Evolutionary conservation across 2,888 invertebrate genomes (phyloP), one percentile per base, ranked within the genome.

Genomic region (Dorcus parallelipipedus): DNA sequence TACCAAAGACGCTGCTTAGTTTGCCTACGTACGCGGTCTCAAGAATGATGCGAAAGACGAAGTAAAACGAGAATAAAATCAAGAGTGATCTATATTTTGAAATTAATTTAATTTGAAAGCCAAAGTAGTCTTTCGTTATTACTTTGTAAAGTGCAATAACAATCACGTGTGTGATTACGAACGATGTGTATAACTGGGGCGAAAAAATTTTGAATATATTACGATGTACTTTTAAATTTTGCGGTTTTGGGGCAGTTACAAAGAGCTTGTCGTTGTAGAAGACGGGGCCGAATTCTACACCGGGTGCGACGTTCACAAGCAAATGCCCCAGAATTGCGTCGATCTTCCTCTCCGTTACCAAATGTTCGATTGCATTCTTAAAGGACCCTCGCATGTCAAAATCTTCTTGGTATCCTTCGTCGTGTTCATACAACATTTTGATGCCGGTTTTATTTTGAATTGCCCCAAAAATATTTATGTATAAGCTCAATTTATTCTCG

Each of bases 21-120:
- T 67, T 67, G 3, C 67, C 64, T 10, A 66, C 43, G 41, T 67
- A 69, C 2, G 64, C 59, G 3, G 65, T 50, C 26, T 64, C 63
- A 10, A 67, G 61, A 39, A 41, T 62, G 2, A 68, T 54, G n/a
- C 57, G 58, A 49, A 60, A 66, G 1, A 64, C 45, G 0, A 55
- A 52, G 38, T 58, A 67, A 43, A 62, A 66, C 2, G 59, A 39
- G 14, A 65, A 50, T 2, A 68, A 42, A 20, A 66, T 43, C 49
- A 60, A 53, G 26, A 64, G 45, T n/a, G 54, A 38, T 5, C 39
- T 33, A 20, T 50, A 23, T 10, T 48, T 10, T 10, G 54, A 51
- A 2, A 63, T 45, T 7, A 33, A 33, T 7, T 33, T 33, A 33
- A 33, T 33, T 33, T 7, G 26, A 33, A 33, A 33, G 26, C 26